Evolutionary conservation across 2,888 invertebrate genomes (phyloP), one percentile per base, ranked within the genome.

Genomic region (Pseudolycoriella hygida): DNA sequence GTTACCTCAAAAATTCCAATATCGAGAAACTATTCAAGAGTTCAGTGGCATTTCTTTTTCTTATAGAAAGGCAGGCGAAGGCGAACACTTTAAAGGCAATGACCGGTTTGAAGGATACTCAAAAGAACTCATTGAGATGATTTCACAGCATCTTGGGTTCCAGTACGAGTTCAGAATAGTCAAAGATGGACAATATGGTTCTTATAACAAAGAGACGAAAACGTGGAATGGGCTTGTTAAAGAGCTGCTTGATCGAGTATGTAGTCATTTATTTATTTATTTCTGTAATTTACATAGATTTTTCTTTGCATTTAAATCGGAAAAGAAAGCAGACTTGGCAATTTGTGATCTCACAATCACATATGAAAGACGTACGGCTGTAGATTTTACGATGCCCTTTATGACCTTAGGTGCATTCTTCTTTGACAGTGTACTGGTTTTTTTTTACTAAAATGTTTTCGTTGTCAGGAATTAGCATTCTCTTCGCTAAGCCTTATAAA

Each of bases 291-390:
- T 17, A n/a, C 4, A 17, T 3, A 11, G 8, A 43, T 34, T 14
- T 25, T 12, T 17, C 2, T 11, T 40, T 11, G 19, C 11, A 4
- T 8, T 40, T 11, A 19, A 19, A n/a, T 25, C 49, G 47, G 70
- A 73, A 34, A 67, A 92, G 90, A 83, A 82, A 73, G 92, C 92
- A 10, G 92, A 94, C 61, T 73, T 98, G 52, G 94, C 92, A 1
- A 81, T 97, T 47, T 94, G 93, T 54, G 94, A 96, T 59, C 68
- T 98, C 53, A 96, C 97, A 2, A 94, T 97, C 49, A 98, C 90
- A 10, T 89, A 86, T 60, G 80, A 86, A 46, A 72, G 97, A 44
- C 78, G 93, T 53, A 77, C 78, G 51, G 80, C 77, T 31, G 89
- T 90, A 17, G 93, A 93, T 63, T 94, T 94, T 62, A 90, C 92